Conservation (phyloP, 2,113 vertebrate species). For the Fulmarus glacialis region DNA sequence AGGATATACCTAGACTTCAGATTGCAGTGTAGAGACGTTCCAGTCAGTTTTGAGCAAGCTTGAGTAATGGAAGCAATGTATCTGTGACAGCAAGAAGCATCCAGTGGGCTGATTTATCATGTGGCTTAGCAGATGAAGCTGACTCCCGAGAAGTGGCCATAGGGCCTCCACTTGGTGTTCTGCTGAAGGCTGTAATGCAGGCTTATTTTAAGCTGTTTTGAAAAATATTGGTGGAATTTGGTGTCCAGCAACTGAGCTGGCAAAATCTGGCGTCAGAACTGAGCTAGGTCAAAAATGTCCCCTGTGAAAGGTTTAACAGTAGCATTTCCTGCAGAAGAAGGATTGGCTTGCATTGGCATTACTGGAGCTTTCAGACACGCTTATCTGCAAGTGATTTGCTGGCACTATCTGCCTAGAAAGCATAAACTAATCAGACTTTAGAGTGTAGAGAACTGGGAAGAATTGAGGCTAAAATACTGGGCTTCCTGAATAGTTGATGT, state of each 20-base stretch:
- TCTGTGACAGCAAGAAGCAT: not conserved
- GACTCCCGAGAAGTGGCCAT: not conserved
- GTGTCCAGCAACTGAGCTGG: not conserved
- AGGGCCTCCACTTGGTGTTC: not conserved
- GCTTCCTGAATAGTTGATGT: not conserved
- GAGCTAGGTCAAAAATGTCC: not conserved
- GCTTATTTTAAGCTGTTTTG: not conserved
- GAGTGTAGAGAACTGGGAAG: not conserved
- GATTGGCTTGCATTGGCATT: not conserved
- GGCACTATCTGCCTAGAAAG: not conserved
- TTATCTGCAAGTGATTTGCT: not conserved
- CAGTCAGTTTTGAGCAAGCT: not conserved
- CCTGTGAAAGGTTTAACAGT: not conserved
- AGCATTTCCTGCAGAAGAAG: not conserved
- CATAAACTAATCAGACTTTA: not conserved
- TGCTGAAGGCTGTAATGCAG: not conserved
- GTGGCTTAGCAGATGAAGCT: not conserved
- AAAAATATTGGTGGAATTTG: not conserved
- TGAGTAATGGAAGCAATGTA: not conserved
- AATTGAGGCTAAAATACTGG: not conserved
- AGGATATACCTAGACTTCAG: not conserved
- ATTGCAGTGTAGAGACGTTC: rapidly evolving
- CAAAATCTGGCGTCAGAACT: not conserved
- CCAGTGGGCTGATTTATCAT: not conserved
- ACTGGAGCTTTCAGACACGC: rapidly evolving